A percentile compares a stretch with the other conserved stretches of the same genome.
Evolutionary conservation across 1,140 invertebrate species (phyloP).

Genomic region (Hyposmocoma kahamanoa): DNA sequence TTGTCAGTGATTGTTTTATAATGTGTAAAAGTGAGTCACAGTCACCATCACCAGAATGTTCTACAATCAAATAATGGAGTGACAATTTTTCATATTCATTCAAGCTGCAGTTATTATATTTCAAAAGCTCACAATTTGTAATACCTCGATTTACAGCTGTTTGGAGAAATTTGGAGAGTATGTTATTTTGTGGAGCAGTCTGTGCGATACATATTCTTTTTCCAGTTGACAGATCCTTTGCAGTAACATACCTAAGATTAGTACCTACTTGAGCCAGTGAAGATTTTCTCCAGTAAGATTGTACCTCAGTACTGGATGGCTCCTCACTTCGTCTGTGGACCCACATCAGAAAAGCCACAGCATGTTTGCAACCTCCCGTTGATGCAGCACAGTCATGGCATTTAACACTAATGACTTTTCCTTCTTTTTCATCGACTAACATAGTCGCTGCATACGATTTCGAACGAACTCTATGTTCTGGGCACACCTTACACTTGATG

Average conservation of each 20-base stretch:
- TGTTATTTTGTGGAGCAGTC: neutral
- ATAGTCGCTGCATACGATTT: no score
- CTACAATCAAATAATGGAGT: slow-evolving; percentile 13
- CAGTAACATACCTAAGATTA: slow-evolving; percentile 23
- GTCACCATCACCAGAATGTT: slow-evolving; percentile 12
- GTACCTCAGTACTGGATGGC: slow-evolving; percentile 40
- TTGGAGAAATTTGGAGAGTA: slow-evolving; percentile 6
- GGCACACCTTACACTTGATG: slow-evolving; percentile 31
- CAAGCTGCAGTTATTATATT: slow-evolving; percentile 12
- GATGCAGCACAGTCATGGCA: slow-evolving; percentile 37
- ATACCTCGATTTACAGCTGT: neutral
- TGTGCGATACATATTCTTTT: no score
- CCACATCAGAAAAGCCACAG: slow-evolving; percentile 32
- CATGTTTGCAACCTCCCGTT: slow-evolving; percentile 55
- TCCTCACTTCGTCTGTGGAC: slow-evolving; percentile 48
- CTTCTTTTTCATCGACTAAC: slow-evolving; percentile 23
- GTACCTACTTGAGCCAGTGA: slow-evolving; percentile 25
- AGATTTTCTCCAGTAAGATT: slow-evolving; percentile 47
- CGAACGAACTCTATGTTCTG: slow-evolving; percentile 47
- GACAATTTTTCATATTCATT: slow-evolving; percentile 4
- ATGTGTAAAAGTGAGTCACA: slow-evolving; percentile 15
- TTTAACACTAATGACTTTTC: slow-evolving; percentile 19
- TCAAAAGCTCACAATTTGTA: slow-evolving; percentile 10
- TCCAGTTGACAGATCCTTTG: slow-evolving; percentile 15
- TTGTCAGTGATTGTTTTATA: neutral